phyloP scores from a whole-genome alignment of 2,888 invertebrate species.

The Carcina quercana region DNA sequence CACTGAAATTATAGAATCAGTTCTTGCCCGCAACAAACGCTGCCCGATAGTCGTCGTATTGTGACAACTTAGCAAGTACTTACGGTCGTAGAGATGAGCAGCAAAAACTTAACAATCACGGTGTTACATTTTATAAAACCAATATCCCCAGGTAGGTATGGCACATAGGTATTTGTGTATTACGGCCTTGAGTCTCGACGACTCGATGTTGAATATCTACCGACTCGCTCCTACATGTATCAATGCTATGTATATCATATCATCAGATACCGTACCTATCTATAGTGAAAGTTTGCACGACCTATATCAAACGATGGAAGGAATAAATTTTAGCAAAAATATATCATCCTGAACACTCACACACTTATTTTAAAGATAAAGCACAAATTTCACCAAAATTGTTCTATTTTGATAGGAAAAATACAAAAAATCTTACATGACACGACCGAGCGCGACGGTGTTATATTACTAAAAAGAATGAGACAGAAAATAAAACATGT shows the following conservation, averaged over 20 bases:
- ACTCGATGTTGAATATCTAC: constrained; percentile 70
- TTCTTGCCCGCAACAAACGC: constrained; percentile 35
- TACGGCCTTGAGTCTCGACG: constrained; percentile 70
- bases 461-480: constrained; percentile 71
- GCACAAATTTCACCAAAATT: constrained; percentile 40
- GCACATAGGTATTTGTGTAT: constrained; percentile 61
- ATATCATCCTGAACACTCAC: constrained; percentile 31
- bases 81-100: constrained; percentile 26
- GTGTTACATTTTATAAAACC: constrained; percentile 41
- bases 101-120: constrained; percentile 28
- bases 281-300: constrained; percentile 73
- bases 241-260: constrained; percentile 24
- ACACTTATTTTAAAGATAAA: constrained; percentile 33
- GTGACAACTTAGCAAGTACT: constrained; percentile 31
- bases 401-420: constrained; percentile 50
- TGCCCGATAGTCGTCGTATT: constrained; percentile 31
- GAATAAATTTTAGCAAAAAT: constrained; percentile 25
- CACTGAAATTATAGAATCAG: constrained; percentile 23
- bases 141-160: constrained; percentile 42
- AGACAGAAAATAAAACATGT: constrained; percentile 58
- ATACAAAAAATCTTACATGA: constrained; percentile 73
- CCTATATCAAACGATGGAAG: constrained; percentile 47
- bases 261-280: constrained; percentile 47
- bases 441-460: constrained; percentile 75
- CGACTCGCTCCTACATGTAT: constrained; percentile 48